These are phyloP conservation scores for Rhodophaea formosa DNA, from an alignment of 2,888 invertebrate genomes.

Conservation along the genomic window DNA sequence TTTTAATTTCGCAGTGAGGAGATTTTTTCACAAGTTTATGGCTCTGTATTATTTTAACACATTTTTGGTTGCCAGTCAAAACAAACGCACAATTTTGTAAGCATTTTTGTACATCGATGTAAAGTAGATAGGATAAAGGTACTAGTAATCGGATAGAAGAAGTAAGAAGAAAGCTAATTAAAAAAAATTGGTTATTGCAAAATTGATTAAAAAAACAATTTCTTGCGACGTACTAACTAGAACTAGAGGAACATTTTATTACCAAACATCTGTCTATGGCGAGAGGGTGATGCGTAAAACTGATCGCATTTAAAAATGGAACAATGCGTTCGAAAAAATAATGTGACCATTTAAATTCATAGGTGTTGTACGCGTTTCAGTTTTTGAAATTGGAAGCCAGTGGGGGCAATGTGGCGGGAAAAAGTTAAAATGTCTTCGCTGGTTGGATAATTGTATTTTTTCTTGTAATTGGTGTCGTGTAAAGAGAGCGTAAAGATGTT, in stretches of 20 bases:
- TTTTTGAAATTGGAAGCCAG: slow-evolving; percentile 28
- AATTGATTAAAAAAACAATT: not conserved
- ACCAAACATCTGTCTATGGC: slow-evolving; percentile 19
- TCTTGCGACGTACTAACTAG: not conserved
- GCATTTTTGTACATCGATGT: no score
- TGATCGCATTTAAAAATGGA: slow-evolving; percentile 18
- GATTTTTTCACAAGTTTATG: not conserved
- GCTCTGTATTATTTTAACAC: no score
- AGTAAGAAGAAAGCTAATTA: no score
- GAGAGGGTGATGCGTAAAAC: slow-evolving; percentile 24
- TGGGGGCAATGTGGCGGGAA: not conserved
- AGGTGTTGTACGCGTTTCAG: slow-evolving; percentile 32
- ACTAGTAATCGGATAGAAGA: no score
- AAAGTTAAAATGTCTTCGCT: slow-evolving; percentile 3
- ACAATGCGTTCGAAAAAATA: slow-evolving; percentile 36
- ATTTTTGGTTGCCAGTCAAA: no score
- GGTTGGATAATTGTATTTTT: slow-evolving; percentile 3
- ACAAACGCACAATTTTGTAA: no score
- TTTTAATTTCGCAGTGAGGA: not conserved
- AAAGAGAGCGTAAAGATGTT: slow-evolving; percentile 4
- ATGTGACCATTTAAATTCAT: slow-evolving; percentile 45
- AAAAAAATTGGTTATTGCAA: no score
- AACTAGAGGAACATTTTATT: not conserved
- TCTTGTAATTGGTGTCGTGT: slow-evolving; percentile 2
- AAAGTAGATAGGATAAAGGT: no score